Conservation (phyloP, 2,113 vertebrate genomes). For the Lanius collurio region DNA sequence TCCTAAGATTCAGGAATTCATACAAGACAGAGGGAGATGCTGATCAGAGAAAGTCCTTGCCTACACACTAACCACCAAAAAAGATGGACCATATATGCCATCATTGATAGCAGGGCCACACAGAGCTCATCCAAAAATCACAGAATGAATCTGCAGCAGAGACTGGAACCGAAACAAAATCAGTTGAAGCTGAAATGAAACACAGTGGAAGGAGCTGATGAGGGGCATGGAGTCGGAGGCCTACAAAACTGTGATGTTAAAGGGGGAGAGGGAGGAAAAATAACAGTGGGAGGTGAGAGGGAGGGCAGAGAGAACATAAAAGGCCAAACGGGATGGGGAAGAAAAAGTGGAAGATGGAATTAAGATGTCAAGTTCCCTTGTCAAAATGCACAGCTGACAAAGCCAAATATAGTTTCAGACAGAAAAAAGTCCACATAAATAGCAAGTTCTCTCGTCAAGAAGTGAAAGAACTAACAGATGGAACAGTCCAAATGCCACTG, state of each 20-base stretch:
- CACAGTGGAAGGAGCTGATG: neutral
- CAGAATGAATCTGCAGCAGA: neutral
- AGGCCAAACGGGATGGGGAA: neutral
- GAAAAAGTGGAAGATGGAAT: neutral
- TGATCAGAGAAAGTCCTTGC: neutral
- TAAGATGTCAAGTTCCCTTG: neutral
- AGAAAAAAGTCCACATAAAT: neutral
- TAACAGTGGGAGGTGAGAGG: neutral
- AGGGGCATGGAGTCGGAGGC: rapidly evolving
- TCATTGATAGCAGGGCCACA: neutral
- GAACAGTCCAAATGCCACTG: neutral
- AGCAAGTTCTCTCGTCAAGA: neutral
- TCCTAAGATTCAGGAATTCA: neutral
- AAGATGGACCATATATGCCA: too few species aligned
- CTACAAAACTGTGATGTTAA: neutral
- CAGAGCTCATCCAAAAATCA: neutral
- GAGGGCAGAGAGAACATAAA: neutral
- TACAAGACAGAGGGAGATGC: neutral
- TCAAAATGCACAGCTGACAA: neutral
- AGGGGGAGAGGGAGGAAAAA: neutral
- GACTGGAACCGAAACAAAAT: neutral
- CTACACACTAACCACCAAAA: neutral
- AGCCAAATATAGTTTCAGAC: neutral
- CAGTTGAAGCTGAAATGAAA: neutral
- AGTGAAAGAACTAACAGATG: neutral